Base-by-base conservation (phyloP, 64 coral and sea anemone species). In the Montipora sp. region DNA sequence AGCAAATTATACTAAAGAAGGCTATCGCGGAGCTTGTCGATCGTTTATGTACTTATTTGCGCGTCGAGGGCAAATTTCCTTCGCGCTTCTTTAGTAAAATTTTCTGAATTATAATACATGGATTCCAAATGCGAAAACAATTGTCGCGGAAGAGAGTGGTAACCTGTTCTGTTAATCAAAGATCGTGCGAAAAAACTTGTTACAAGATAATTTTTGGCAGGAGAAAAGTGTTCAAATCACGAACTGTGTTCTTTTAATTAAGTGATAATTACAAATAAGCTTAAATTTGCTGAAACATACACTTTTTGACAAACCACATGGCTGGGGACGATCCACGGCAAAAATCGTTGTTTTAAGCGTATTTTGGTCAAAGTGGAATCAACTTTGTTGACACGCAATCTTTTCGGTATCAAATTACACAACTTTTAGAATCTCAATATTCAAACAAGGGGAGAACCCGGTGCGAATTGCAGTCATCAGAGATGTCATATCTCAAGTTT, bases 351-450 rank as follows among this genome's bases (percentile, higher is more conserved):
- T 63, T 12, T 63, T 63, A 14, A 15, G 14, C 60, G 14, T 63
- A 63, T 63, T 63, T 63, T 63, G 0, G 60, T 63, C 11, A 63
- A 63, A 57, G 53, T 57, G 53, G 53, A 57, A 11, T 57, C 6
- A 57, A 57, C 7, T 11, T 8, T 8, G 53, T 57, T 2, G 3
- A 13, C 13, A 63, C 60, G 0, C 14, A 11, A 63, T 63, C 60
- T 15, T 63, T 63, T 71, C 4, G 5, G 51, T 81, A 81, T 81
- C 79, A 60, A 27, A 81, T 81, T 81, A 81, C 79, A 81, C 8
- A 43, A 59, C 10, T 7, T 21, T 71, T 5, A 19, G 68, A 21
- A 71, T 71, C 14, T 24, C 2, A 57, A 63, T 63, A 15, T 63
- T 12, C 14, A 63, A 12, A 12, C 36, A 71, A 71, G 5, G 68